A percentile compares a stretch with the other conserved stretches of the same genome.
Conservation (phyloP, 2,797 vertebrate species). For the Sciaenops ocellatus region DNA sequence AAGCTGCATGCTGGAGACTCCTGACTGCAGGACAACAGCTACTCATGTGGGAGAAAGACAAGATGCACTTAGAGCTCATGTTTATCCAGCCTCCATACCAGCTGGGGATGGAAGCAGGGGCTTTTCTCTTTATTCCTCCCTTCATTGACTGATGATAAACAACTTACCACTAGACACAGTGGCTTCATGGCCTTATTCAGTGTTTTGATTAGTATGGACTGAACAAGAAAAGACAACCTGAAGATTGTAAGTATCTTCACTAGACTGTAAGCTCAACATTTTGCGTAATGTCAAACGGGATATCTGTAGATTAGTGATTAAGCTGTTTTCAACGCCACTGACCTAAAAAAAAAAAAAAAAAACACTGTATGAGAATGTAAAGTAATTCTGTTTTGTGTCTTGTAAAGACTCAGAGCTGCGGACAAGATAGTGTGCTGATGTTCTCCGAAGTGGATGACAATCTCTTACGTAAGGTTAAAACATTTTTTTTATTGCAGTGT, state of each 20-base stretch:
- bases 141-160: slow-evolving; percentile 19
- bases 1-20: slow-evolving; percentile 46
- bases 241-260: slow-evolving; percentile 65
- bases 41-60: slow-evolving; percentile 53
- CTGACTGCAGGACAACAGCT: slow-evolving; percentile 45
- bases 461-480: slow-evolving; percentile 39
- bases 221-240: slow-evolving; percentile 44
- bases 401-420: slow-evolving; percentile 38
- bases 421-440: slow-evolving; percentile 1
- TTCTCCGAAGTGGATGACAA: slow-evolving; percentile 56
- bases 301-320: slow-evolving; percentile 39
- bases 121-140: neutral
- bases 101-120: slow-evolving; percentile 12
- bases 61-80: slow-evolving; percentile 68
- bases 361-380: slow-evolving; percentile 68
- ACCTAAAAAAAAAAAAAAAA: slow-evolving; percentile 24
- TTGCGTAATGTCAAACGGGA: slow-evolving; percentile 41
- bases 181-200: slow-evolving; percentile 63
- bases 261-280: slow-evolving; percentile 43
- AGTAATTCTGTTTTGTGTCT: slow-evolving; percentile 47
- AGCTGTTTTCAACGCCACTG: slow-evolving; percentile 44
- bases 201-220: slow-evolving; percentile 24
- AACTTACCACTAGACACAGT: slow-evolving; percentile 47
- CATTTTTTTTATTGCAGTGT: slow-evolving; percentile 29
- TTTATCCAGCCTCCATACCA: slow-evolving; percentile 46